Evolutionary conservation across 1,140 invertebrate genomes (phyloP).

Genomic region (Drosophila suzukii): DNA sequence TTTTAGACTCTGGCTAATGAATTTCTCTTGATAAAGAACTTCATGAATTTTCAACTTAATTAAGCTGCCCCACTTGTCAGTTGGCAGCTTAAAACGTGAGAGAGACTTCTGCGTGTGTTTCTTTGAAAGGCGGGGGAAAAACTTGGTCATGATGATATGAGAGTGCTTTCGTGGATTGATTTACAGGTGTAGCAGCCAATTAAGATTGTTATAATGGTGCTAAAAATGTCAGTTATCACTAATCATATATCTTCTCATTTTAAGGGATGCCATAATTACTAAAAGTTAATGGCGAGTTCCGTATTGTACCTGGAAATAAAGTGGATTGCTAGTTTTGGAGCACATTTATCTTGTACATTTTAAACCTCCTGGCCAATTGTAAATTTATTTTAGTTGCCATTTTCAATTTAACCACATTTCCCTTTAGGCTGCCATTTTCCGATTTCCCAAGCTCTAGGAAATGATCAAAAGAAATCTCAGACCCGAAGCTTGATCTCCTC

Average conservation of each 20-base stretch:
- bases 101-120: slow-evolving; percentile 15
- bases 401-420: not conserved
- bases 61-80: slow-evolving; percentile 54
- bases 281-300: too few species aligned
- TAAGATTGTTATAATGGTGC: slow-evolving; percentile 24
- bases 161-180: slow-evolving; percentile 26
- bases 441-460: slow-evolving; percentile 27
- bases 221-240: slow-evolving; percentile 21
- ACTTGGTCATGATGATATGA: slow-evolving; percentile 12
- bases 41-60: slow-evolving; percentile 82
- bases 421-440: not conserved
- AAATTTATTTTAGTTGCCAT: not conserved
- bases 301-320: too few species aligned
- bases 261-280: not conserved
- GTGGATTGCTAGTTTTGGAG: too few species aligned
- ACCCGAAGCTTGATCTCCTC: not conserved
- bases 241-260: not conserved
- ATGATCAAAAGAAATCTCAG: slow-evolving; percentile 8
- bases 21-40: slow-evolving; percentile 74
- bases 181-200: slow-evolving; percentile 30
- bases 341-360: too few species aligned
- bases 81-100: slow-evolving; percentile 41
- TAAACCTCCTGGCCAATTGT: too few species aligned
- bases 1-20: slow-evolving; percentile 60
- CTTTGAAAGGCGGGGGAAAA: not conserved